phyloP scores from a whole-genome alignment of 64 coral and sea anemone species.

The Actinia tenebrosa region DNA sequence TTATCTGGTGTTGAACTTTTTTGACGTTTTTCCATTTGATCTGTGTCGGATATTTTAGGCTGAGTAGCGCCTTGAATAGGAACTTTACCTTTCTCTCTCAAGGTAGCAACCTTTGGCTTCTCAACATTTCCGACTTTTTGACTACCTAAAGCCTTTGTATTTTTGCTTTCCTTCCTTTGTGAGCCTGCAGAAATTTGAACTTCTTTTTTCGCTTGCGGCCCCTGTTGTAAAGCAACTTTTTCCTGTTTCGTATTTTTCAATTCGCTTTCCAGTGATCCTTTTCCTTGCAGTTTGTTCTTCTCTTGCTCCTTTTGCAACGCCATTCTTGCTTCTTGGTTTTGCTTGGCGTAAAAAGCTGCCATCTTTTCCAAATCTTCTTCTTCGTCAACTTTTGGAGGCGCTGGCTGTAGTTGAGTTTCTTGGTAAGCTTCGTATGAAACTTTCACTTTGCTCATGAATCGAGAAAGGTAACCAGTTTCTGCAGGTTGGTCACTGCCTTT shows the following conservation, averaged over 20 bases:
- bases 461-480: neutral
- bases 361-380: neutral
- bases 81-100: neutral
- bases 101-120: neutral
- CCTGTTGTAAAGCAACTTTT: neutral
- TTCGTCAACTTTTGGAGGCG: neutral
- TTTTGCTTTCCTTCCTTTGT: neutral
- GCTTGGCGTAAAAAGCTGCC: neutral
- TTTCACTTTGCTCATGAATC: neutral
- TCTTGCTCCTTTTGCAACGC: neutral
- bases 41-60: neutral
- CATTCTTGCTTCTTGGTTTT: conserved; percentile 11
- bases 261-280: neutral
- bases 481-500: neutral
- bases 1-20: neutral
- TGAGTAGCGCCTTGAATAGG: neutral
- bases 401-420: neutral
- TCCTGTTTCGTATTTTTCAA: neutral
- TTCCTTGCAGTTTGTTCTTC: neutral
- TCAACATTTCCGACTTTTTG: neutral
- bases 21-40: neutral
- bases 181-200: neutral
- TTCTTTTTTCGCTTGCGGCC: neutral
- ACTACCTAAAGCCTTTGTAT: neutral
- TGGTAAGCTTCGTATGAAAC: neutral